Conservation (phyloP, 2,113 vertebrate species). For the Puntigrus tetrazona region DNA sequence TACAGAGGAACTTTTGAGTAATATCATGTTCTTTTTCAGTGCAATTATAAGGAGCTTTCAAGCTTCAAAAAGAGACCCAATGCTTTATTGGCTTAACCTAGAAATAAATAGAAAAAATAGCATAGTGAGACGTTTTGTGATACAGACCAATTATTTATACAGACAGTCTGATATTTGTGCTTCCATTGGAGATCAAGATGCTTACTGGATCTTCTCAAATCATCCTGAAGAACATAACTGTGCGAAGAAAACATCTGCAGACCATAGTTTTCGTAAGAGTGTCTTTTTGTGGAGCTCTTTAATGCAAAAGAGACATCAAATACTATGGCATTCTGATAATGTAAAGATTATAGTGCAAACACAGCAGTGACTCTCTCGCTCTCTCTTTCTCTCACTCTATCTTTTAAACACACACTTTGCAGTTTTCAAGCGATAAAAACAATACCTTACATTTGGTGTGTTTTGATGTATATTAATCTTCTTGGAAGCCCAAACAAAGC, state of each 20-base stretch:
- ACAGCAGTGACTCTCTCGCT: not conserved
- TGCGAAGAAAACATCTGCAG: not conserved
- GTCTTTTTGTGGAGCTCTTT: not conserved
- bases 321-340: not conserved
- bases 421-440: not conserved
- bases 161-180: not conserved
- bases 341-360: not conserved
- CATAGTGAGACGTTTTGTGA: not conserved
- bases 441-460: not conserved
- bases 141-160: not conserved
- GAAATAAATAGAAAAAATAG: no score
- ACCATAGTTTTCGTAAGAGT: not conserved
- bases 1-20: no score
- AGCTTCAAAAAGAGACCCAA: no score
- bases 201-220: not conserved
- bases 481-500: not conserved
- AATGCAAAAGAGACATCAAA: not conserved
- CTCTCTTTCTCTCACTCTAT: not conserved
- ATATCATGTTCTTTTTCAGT: no score
- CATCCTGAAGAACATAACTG: not conserved
- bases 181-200: no score
- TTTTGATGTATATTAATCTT: not conserved
- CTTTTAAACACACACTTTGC: not conserved
- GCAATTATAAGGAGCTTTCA: no score
- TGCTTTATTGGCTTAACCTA: no score